Evolutionary conservation across 2,888 invertebrate genomes (phyloP), one percentile per base, ranked within the genome.

Genomic region (Adelognathus sp.): DNA sequence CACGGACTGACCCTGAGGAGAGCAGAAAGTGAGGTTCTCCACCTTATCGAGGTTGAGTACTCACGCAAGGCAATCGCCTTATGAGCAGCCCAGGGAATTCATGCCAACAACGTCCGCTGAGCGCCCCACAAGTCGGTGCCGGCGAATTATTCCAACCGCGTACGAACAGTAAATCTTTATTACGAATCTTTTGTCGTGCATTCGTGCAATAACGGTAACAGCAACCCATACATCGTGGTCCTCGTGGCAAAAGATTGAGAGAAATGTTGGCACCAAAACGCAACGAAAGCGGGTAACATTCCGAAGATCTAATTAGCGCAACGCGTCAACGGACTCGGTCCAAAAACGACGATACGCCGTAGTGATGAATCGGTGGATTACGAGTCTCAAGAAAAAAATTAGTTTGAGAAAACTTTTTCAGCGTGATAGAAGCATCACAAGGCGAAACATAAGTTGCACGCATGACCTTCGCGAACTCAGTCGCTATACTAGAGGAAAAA

Each of bases 81-180:
- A 27, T 11, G 27, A 54, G 39, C 11, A 14, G 7, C 16, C 39
- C 31, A 39, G 11, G 50, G 33, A 52, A 7, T 33, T 3, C 39
- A 2, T 21, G 36, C 58, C 6, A 24, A 11, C 24, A 41, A 18
- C 41, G 67, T 41, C 39, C n/a, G n/a, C n/a, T n/a, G n/a, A n/a
- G n/a, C n/a, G n/a, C n/a, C n/a, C n/a, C n/a, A n/a, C n/a, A n/a
- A n/a, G n/a, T n/a, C n/a, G n/a, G n/a, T n/a, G n/a, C n/a, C n/a
- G n/a, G n/a, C n/a, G n/a, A n/a, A 70, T 81, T 81, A 86, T 88
- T 88, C 88, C 61, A 63, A 33, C 67, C 82, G 76, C 87, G 88
- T 88, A 60, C 79, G 9, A 27, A 60, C 84, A 71, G 83, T 88
- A 84, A 80, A 85, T 88, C 85, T 86, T 84, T 79, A 83, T 87